A percentile compares a stretch with the other conserved stretches of the same genome.
Evolutionary conservation across 2,888 invertebrate species (phyloP).

Genomic region (Tetramorium bicarinatum): DNA sequence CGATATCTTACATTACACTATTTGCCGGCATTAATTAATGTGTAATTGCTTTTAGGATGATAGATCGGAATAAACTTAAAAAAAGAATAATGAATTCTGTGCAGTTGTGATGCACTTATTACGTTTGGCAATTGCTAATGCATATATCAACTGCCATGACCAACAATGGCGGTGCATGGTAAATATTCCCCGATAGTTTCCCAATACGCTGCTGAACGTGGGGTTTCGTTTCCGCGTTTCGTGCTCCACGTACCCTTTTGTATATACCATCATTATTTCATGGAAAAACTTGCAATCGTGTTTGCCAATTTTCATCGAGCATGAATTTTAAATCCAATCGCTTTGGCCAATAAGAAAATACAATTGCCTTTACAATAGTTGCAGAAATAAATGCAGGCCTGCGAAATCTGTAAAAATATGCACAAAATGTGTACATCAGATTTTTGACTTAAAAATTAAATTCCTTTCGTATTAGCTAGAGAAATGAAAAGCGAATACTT

Average conservation of each 20-base stretch:
- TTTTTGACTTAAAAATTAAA: not conserved
- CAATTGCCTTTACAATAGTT: not conserved
- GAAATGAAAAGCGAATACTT: constrained; percentile 3
- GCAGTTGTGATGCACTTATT: constrained; percentile 58
- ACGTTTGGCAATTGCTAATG: constrained; percentile 64
- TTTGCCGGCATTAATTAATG: not conserved
- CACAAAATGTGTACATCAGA: not conserved
- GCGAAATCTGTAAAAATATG: not conserved
- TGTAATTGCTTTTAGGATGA: not conserved
- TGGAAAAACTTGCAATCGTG: not conserved
- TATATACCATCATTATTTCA: constrained; percentile 1
- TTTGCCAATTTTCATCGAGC: not conserved
- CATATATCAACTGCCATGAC: constrained; percentile 56
- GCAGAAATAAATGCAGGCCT: not conserved
- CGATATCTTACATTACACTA: not conserved
- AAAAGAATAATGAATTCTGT: constrained; percentile 8
- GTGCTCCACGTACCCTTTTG: not conserved
- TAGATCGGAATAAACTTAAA: not conserved
- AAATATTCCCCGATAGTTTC: constrained; percentile 77
- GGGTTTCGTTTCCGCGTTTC: constrained; percentile 31
- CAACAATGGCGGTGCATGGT: constrained; percentile 64
- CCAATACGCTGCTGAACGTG: constrained; percentile 38
- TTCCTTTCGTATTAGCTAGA: not conserved
- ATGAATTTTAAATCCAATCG: constrained; percentile 22
- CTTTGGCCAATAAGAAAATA: not conserved